Conservation (phyloP, 2,113 vertebrate species). For the Carettochelys insculpta region DNA sequence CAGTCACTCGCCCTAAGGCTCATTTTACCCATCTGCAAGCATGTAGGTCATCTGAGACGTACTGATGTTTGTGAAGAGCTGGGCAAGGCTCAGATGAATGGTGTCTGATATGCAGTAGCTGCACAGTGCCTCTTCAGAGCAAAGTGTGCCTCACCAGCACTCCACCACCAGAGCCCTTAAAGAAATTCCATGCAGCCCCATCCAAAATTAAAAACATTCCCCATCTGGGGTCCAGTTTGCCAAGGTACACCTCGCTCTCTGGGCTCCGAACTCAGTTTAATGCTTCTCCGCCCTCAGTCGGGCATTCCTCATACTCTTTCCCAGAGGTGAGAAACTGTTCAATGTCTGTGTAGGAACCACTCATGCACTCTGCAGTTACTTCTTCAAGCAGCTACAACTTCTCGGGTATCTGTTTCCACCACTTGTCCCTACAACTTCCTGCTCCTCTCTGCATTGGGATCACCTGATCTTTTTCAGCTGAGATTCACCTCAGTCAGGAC, state of each 20-base stretch:
- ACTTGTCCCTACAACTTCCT: neutral
- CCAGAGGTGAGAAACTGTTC: neutral
- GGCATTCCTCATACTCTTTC: neutral
- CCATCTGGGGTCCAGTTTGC: neutral
- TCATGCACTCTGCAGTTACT: neutral
- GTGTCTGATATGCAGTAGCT: neutral
- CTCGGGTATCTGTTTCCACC: neutral
- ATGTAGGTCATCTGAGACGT: neutral
- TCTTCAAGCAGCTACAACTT: neutral
- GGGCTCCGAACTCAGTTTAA: neutral
- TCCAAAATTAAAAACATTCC: neutral
- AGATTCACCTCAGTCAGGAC: neutral
- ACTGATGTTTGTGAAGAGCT: neutral
- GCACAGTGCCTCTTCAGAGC: neutral
- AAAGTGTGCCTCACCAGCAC: neutral
- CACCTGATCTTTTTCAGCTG: neutral
- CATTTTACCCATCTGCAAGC: neutral
- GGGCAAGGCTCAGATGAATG: neutral
- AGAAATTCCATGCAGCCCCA: neutral
- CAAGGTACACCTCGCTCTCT: neutral
- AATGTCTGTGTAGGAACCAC: neutral
- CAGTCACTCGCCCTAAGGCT: neutral
- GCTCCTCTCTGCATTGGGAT: neutral
- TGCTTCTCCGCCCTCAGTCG: neutral
- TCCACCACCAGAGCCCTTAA: neutral